Evolutionary conservation across 2,888 invertebrate genomes (phyloP).

Genomic region (Dysmachus trigonus): DNA sequence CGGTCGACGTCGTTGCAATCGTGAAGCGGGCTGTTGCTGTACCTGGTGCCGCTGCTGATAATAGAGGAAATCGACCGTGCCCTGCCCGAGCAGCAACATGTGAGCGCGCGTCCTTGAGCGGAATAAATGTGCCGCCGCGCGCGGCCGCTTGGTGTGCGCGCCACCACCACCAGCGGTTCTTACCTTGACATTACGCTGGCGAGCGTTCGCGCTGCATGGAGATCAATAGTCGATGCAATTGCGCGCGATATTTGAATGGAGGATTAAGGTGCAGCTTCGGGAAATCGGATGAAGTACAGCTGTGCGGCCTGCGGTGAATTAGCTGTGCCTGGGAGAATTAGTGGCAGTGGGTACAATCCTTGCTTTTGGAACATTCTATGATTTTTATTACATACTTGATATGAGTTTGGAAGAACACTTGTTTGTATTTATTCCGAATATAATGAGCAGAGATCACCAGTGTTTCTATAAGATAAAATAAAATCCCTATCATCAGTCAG

Average conservation of each 20-base stretch:
- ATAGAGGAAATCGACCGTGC: constrained; percentile 32
- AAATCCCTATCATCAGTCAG: too few relatives aligned
- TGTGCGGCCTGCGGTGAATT: not conserved
- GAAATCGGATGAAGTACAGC: not conserved
- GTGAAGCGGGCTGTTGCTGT: not conserved
- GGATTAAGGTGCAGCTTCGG: constrained; percentile 17
- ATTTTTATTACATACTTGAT: too few relatives aligned
- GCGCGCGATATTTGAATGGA: constrained; percentile 1
- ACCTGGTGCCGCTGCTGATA: constrained; percentile 14
- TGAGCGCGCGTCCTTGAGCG: constrained; percentile 6
- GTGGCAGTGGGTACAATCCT: too few relatives aligned
- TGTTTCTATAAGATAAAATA: too few relatives aligned
- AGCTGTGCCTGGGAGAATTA: too few relatives aligned
- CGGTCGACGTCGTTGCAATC: not conserved
- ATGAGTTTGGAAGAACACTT: too few relatives aligned
- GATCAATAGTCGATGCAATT: not conserved
- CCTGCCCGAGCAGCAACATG: constrained; percentile 3
- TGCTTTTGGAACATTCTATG: too few relatives aligned
- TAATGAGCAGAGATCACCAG: too few relatives aligned
- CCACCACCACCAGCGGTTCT: not conserved
- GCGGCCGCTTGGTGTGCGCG: not conserved
- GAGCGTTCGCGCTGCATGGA: not conserved
- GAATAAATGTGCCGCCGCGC: not conserved
- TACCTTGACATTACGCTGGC: constrained; percentile 33
- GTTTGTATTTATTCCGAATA: too few relatives aligned